Evolutionary conservation across 2,113 vertebrate genomes (phyloP).

Genomic region (Sitta europaea): DNA sequence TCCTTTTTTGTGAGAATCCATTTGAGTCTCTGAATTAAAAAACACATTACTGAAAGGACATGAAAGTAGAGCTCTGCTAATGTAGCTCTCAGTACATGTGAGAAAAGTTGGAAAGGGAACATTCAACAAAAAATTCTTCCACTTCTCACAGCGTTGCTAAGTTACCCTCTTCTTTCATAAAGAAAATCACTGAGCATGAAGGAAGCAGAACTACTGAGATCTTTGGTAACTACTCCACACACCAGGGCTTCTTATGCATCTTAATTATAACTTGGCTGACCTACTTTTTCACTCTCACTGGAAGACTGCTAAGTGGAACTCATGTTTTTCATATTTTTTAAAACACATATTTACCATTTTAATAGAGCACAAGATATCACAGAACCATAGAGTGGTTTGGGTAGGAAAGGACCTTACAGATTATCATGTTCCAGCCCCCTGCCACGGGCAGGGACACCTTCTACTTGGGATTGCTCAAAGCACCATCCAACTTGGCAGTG

Average conservation of each 20-base stretch:
- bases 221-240: neutral
- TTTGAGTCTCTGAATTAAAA: neutral
- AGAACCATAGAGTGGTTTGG: neutral
- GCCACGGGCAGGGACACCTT: neutral
- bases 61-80: neutral
- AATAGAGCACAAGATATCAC: neutral
- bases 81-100: neutral
- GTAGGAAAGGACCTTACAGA: neutral
- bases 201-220: slow-evolving; percentile 8
- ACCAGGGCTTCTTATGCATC: neutral
- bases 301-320: neutral
- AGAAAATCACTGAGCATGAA: slow-evolving; percentile 30
- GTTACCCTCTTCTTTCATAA: slow-evolving; percentile 35
- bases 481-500: neutral
- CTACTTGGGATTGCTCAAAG: neutral
- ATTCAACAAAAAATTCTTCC: slow-evolving; percentile 5
- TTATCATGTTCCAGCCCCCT: neutral
- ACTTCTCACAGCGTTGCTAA: slow-evolving; percentile 55
- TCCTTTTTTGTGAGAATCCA: neutral
- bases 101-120: slow-evolving; percentile 5
- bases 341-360: neutral
- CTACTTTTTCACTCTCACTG: neutral
- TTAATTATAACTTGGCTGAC: neutral
- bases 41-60: neutral
- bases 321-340: neutral